Conservation (phyloP, 2,888 invertebrate species). For the Rosalia funebris region DNA sequence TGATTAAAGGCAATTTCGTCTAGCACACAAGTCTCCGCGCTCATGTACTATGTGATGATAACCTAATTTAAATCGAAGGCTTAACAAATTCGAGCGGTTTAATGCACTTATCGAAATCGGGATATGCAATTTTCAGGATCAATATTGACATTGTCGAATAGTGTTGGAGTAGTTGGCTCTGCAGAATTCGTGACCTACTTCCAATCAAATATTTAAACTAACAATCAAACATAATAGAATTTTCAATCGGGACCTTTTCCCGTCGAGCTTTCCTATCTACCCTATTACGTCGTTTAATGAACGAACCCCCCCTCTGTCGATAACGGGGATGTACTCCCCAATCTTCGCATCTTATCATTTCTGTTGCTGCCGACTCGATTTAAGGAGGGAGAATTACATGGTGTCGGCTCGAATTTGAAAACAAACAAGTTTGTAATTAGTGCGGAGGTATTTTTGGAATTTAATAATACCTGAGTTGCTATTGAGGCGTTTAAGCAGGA, state of each 20-base stretch:
- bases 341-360: too few relatives aligned
- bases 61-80: constrained; percentile 17
- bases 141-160: constrained; percentile 34
- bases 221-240: constrained; percentile 31
- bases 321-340: background rate
- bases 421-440: constrained; percentile 6
- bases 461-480: constrained; percentile 2
- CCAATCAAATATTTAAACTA: constrained; percentile 37
- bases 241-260: constrained; percentile 8
- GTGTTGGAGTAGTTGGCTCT: constrained; percentile 7
- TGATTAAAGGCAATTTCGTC: too few relatives aligned
- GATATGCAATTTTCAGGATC: constrained; percentile 33
- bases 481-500: too few relatives aligned
- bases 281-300: constrained; percentile 6
- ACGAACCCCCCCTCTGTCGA: constrained; percentile 8
- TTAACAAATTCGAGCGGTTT: constrained; percentile 19
- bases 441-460: constrained; percentile 5
- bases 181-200: constrained; percentile 32
- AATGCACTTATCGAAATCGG: constrained; percentile 22
- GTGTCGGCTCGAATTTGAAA: background rate
- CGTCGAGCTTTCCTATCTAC: constrained; percentile 1
- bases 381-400: background rate
- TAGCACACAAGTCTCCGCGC: too few relatives aligned
- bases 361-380: too few relatives aligned
- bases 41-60: constrained; percentile 9